phyloP scores from a whole-genome alignment of 2,888 invertebrate genomes.

The Agrochola litura region DNA sequence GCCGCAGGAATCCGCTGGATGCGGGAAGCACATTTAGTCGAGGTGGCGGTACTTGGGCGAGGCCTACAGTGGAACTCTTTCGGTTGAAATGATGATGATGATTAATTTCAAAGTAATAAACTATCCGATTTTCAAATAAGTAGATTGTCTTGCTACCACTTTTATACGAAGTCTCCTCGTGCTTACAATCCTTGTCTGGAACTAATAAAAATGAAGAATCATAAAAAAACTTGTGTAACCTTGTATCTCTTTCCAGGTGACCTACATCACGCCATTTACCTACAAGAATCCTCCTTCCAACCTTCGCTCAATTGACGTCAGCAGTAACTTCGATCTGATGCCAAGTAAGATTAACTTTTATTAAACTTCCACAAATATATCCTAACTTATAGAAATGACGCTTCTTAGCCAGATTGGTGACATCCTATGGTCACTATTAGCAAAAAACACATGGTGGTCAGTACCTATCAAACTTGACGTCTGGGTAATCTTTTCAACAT shows the following conservation, averaged over 20 bases:
- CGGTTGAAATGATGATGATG: too few relatives aligned
- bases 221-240: not conserved
- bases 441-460: not conserved
- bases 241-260: constrained; percentile 70
- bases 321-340: constrained; percentile 60
- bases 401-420: too few relatives aligned
- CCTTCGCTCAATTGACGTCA: constrained; percentile 73
- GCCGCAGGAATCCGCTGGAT: too few relatives aligned
- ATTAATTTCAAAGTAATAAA: not conserved
- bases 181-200: not conserved
- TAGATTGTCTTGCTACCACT: not conserved
- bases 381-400: too few relatives aligned
- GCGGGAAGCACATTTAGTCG: too few relatives aligned
- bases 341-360: constrained; percentile 58
- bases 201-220: not conserved
- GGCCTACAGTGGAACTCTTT: too few relatives aligned
- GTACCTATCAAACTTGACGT: not conserved
- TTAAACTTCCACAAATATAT: not conserved
- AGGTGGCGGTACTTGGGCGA: too few relatives aligned
- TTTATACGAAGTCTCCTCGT: not conserved
- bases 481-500: not conserved
- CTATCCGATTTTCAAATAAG: not conserved
- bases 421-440: too few relatives aligned
- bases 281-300: constrained; percentile 68
- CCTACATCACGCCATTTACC: constrained; percentile 71